Evolutionary conservation across 2,797 vertebrate genomes (phyloP), one percentile per base, ranked within the genome.

Genomic region (Anguilla megastoma): DNA sequence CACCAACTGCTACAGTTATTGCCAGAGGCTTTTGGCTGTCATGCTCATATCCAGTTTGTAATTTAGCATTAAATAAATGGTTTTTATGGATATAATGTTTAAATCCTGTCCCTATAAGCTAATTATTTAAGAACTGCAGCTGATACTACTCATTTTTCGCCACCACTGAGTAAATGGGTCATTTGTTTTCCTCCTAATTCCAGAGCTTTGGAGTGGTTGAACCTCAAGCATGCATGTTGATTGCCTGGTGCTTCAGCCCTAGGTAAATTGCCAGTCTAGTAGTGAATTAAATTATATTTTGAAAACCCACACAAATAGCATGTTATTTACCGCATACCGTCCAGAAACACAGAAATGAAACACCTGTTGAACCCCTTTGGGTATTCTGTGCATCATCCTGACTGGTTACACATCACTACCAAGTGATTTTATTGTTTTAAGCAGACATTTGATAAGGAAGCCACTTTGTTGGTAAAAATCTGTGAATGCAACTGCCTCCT

Each of bases 1-100:
- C 93, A 89, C 83, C 89, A 91, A 84, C 91, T 89, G 92, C 93
- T 94, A 90, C 91, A 89, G 92, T 92, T 93, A 56, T 76, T 90
- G 91, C 91, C 86, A 56, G 1, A 80, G 84, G 90, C 30, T 88
- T 87, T 86, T 85, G 85, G 45, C 84, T 52, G 84, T 33, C 1
- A 14, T 54, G 84, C 7, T 56, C n/a, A 74, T 3, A 10, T 82
- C 30, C 16, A 83, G 63, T 86, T 16, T 87, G 21, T 54, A 54
- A 58, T 16, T 16, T 18, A 58, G 56, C 56, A 16, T 58, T n/a
- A 33, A 33, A 10, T 33, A 0, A 30, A 71, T 18, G 9, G 12
- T 58, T 16, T 58, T 58, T 58, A 18, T 58, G 14, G 56, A 58
- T 58, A 16, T 58, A 58, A 58, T 58, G 56, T 52, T 52, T 52